A percentile compares a stretch with the other conserved stretches of the same genome.
These are phyloP conservation scores for Echinarachnius parma DNA, from an alignment of 53 echinoderm and acorn worm species.

Conservation along the genomic window DNA sequence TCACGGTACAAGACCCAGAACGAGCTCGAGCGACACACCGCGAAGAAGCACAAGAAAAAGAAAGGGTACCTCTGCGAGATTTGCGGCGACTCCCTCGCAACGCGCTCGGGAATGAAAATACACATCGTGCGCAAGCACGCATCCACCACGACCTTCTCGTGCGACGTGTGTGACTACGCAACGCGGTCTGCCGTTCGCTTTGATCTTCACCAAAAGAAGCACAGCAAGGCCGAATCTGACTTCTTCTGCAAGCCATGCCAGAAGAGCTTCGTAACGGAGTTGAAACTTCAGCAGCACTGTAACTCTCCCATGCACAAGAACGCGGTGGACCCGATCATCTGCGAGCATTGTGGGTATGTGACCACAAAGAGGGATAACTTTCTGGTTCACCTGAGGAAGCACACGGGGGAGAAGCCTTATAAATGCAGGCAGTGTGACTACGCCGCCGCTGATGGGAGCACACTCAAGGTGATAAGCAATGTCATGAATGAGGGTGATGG, in stretches of 20 bases:
- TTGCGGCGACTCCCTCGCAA: constrained; percentile 79
- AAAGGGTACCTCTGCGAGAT: constrained; percentile 85
- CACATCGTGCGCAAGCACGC: constrained; percentile 73
- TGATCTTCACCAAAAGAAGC: constrained; percentile 53
- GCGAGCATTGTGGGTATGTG: constrained; percentile 89
- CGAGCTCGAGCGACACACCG: constrained; percentile 69
- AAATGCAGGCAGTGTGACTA: constrained; percentile 76
- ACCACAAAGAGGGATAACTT: constrained; percentile 90
- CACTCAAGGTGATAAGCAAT: constrained; percentile 78
- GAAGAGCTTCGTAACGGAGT: constrained; percentile 63
- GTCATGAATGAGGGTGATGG: neutral
- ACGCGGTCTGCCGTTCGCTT: constrained; percentile 66
- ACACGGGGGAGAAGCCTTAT: constrained; percentile 88
- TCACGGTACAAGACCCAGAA: constrained; percentile 65
- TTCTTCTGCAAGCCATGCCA: constrained; percentile 77
- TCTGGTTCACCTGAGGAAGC: constrained; percentile 85
- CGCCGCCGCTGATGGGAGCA: constrained; percentile 88
- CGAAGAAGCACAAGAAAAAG: constrained; percentile 74
- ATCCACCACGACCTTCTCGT: constrained; percentile 21
- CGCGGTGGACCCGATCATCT: constrained; percentile 78
- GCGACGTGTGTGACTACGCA: constrained; percentile 70
- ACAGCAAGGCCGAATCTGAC: constrained; percentile 55
- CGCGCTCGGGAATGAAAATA: constrained; percentile 70
- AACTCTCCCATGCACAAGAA: constrained; percentile 85
- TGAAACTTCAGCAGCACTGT: constrained; percentile 65